Evolutionary conservation across 2,888 invertebrate genomes (phyloP).

Genomic region (Trilocha varians): DNA sequence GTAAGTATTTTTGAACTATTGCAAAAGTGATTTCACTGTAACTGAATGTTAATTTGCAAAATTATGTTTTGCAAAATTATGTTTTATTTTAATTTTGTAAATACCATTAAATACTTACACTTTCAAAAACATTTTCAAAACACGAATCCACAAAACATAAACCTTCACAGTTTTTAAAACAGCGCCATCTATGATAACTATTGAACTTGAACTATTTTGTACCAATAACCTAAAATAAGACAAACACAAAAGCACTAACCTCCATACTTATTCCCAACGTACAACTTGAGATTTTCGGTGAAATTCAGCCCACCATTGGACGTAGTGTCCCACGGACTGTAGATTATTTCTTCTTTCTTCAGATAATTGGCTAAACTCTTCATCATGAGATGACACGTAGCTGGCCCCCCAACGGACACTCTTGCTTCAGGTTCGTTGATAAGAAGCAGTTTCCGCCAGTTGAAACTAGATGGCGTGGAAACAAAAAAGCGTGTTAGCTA

Average conservation of each 20-base stretch:
- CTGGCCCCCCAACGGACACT: slow-evolving; percentile 77
- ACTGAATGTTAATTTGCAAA: neutral
- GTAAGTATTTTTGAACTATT: too few relatives aligned
- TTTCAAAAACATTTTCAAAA: too few relatives aligned
- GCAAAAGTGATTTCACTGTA: too few relatives aligned
- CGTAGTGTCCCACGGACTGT: slow-evolving; percentile 76
- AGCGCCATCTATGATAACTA: neutral
- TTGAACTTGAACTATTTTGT: neutral
- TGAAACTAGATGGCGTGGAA: slow-evolving; percentile 73
- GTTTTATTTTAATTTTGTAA: too few relatives aligned
- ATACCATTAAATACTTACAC: too few relatives aligned
- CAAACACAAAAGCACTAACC: slow-evolving; percentile 68
- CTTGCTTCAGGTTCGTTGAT: slow-evolving; percentile 83
- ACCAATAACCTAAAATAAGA: too few relatives aligned
- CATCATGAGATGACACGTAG: slow-evolving; percentile 83
- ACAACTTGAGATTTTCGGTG: slow-evolving; percentile 75
- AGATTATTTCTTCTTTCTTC: slow-evolving; percentile 58
- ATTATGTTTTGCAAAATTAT: too few relatives aligned
- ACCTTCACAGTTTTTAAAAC: too few relatives aligned
- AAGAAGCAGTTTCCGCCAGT: slow-evolving; percentile 80
- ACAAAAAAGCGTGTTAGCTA: slow-evolving; percentile 47
- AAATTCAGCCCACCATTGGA: slow-evolving; percentile 68
- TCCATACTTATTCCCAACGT: slow-evolving; percentile 79
- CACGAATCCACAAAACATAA: too few relatives aligned
- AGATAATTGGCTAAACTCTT: slow-evolving; percentile 77